Conservation (phyloP, 1,140 invertebrate genomes). For the Helicoverpa armigera region DNA sequence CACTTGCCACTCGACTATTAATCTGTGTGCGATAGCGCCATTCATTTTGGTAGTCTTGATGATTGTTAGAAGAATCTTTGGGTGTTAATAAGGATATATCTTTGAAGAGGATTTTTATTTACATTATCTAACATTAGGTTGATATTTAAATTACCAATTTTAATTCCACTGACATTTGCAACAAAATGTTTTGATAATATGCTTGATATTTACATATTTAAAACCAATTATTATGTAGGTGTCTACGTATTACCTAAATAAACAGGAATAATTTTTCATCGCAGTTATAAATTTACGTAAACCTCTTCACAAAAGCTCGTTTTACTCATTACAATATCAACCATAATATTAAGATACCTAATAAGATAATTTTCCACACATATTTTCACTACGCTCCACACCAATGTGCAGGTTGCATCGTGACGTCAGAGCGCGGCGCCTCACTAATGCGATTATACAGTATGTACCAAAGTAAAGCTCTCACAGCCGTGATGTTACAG, state of each 20-base stretch:
- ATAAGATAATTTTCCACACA: constrained; percentile 13
- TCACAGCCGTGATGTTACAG: constrained; percentile 52
- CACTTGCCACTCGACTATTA: constrained; percentile 39
- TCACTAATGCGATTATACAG: constrained; percentile 75
- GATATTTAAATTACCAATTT: no score
- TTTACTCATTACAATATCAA: constrained; percentile 13
- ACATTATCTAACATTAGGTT: no score
- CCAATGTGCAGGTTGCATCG: constrained; percentile 13
- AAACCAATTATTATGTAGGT: no score
- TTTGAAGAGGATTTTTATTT: no score
- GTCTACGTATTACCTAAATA: no score
- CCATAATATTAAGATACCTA: no score
- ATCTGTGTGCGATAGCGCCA: constrained; percentile 35
- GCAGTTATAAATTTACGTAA: neutral
- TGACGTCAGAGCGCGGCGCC: constrained; percentile 58
- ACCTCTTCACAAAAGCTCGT: neutral
- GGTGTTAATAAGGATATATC: no score
- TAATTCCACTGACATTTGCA: neutral
- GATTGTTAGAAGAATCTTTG: constrained; percentile 17
- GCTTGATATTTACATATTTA: no score
- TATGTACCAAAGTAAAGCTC: constrained; percentile 55
- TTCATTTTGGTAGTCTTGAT: constrained; percentile 18
- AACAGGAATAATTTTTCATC: neutral
- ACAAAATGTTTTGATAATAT: no score
- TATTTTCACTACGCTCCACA: neutral